phyloP scores from a whole-genome alignment of 2,888 invertebrate genomes.

The Dioctria linearis region DNA sequence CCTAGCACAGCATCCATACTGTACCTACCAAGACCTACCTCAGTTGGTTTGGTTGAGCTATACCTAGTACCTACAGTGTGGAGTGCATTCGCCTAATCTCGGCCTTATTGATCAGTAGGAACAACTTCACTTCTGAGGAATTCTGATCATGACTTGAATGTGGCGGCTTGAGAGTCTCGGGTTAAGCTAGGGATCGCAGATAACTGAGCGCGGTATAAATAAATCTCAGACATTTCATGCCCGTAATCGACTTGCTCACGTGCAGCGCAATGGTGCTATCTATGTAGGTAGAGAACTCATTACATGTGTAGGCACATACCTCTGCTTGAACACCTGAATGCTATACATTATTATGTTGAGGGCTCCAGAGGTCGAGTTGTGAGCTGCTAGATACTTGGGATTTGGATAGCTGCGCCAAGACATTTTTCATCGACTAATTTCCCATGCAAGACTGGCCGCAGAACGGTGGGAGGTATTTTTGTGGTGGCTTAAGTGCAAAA shows the following conservation, averaged over 20 bases:
- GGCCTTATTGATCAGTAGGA: conserved; percentile 49
- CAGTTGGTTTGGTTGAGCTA: not conserved
- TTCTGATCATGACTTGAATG: conserved; percentile 51
- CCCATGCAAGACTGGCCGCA: conserved; percentile 1
- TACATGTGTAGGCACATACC: conserved; percentile 52
- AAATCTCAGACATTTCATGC: conserved; percentile 57
- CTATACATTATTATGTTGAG: conserved; percentile 54
- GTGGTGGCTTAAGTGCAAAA: conserved; percentile 49
- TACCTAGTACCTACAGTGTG: not conserved
- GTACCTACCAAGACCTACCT: conserved; percentile 2
- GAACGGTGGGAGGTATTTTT: conserved; percentile 24
- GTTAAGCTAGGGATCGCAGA: conserved; percentile 47
- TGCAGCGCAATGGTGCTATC: conserved; percentile 45
- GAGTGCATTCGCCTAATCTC: conserved; percentile 46
- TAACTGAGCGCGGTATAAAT: conserved; percentile 47
- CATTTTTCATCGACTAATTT: conserved; percentile 48
- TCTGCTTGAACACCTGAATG: conserved; percentile 52
- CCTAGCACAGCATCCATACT: not conserved
- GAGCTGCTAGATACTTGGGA: conserved; percentile 46
- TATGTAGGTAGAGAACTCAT: conserved; percentile 51
- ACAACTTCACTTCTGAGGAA: conserved; percentile 51
- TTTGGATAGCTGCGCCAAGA: conserved; percentile 43
- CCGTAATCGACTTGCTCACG: conserved; percentile 55
- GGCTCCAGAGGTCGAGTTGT: conserved; percentile 49
- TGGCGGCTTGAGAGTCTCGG: conserved; percentile 26